Percentiles rank a stretch among this genome's conserved stretches.
Conservation (phyloP, 92 coral and sea anemone species). For the Porites rus region DNA sequence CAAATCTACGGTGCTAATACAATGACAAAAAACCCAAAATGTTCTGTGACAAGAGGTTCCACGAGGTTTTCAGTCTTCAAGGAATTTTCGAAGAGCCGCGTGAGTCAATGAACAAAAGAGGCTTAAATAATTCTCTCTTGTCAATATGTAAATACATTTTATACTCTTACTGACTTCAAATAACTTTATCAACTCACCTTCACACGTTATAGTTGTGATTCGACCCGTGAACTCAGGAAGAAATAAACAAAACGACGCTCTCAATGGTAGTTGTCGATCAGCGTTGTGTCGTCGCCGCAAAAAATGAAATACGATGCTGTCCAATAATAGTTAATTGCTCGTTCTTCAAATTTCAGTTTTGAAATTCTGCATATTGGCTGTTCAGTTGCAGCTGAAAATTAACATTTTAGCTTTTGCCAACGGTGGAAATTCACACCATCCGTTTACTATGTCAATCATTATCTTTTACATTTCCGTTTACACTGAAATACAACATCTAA, state of each 20-base stretch:
- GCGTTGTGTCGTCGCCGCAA: neutral
- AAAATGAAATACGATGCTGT: constrained; percentile 35
- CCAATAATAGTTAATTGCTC: constrained; percentile 2
- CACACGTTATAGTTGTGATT: neutral
- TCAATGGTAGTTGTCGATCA: neutral
- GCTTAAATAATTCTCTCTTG: too few species aligned
- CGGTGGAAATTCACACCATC: neutral
- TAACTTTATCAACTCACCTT: constrained; percentile 21
- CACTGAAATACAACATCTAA: too few species aligned
- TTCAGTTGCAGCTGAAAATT: neutral
- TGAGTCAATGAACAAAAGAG: neutral
- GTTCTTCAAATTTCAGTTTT: constrained; percentile 30
- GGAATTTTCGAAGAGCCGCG: neutral
- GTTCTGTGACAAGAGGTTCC: neutral
- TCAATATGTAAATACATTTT: neutral
- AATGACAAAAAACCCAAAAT: neutral
- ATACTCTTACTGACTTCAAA: neutral
- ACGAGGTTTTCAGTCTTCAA: neutral
- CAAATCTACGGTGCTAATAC: neutral
- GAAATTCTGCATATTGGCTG: neutral
- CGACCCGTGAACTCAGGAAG: neutral
- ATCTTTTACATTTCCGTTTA: too few species aligned
- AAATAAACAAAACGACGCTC: constrained; percentile 8
- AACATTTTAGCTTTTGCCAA: neutral
- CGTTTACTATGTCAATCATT: too few species aligned